These are phyloP conservation scores for Microctonus hyperodae DNA, from an alignment of 2,888 invertebrate species.

Conservation along the genomic window DNA sequence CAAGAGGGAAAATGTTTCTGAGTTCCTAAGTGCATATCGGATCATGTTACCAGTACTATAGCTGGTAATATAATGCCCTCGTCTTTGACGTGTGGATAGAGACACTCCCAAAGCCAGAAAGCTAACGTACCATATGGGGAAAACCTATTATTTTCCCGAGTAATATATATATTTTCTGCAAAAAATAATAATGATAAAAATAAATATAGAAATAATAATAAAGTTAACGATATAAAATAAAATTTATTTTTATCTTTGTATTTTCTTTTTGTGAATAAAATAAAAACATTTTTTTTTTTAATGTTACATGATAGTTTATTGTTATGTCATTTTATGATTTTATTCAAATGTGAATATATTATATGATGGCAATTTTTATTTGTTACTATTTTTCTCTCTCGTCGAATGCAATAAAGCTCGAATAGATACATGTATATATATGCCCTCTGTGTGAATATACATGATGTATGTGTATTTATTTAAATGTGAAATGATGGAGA, in stretches of 20 bases:
- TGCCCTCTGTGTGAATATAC: too few species aligned
- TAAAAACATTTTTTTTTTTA: too few species aligned
- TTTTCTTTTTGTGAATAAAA: background rate
- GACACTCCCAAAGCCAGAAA: background rate
- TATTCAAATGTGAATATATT: background rate
- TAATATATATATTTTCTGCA: background rate
- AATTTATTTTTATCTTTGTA: background rate
- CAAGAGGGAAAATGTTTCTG: conserved; percentile 35
- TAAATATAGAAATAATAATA: too few species aligned
- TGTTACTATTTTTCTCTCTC: background rate
- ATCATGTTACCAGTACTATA: conserved; percentile 55
- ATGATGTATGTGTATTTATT: too few species aligned
- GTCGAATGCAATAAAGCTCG: background rate
- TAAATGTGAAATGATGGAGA: background rate
- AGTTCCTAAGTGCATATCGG: conserved; percentile 53
- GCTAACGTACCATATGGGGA: conserved; percentile 12
- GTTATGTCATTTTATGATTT: background rate
- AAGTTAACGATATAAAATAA: background rate
- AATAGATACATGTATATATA: background rate
- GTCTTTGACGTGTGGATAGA: conserved; percentile 26
- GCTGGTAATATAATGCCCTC: conserved; percentile 53
- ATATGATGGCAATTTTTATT: conserved; percentile 36
- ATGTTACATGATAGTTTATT: background rate
- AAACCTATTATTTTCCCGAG: background rate
- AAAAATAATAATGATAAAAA: background rate